These are phyloP conservation scores for Polylopha cassiicola DNA, from an alignment of 2,888 invertebrate species.

Conservation along the genomic window DNA sequence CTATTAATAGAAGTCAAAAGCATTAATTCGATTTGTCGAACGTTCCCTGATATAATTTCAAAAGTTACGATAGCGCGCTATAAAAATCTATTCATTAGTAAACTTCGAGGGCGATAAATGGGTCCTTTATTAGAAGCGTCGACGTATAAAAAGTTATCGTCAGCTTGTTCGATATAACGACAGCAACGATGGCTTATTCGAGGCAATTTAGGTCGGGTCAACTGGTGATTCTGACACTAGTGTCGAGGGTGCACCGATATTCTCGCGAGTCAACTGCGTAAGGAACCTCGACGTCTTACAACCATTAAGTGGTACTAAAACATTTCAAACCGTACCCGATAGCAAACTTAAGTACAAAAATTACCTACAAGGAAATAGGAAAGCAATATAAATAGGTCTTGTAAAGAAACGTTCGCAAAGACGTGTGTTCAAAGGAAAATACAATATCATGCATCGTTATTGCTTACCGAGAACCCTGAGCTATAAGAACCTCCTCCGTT, in stretches of 20 bases:
- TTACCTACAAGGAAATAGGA: too few relatives aligned
- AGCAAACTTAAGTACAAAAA: too few relatives aligned
- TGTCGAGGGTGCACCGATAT: conserved; percentile 32
- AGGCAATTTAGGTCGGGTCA: conserved; percentile 63
- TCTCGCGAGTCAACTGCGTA: conserved; percentile 6
- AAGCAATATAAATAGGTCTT: too few relatives aligned
- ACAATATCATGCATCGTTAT: too few relatives aligned
- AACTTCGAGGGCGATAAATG: conserved; percentile 37
- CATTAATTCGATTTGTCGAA: too few relatives aligned
- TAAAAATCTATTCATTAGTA: conserved; percentile 15
- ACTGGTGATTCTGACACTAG: conserved; percentile 49
- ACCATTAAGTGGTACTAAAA: too few relatives aligned
- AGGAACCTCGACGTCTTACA: too few relatives aligned
- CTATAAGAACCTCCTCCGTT: too few relatives aligned
- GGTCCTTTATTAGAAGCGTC: conserved; percentile 35
- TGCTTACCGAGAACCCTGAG: too few relatives aligned
- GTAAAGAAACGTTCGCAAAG: too few relatives aligned
- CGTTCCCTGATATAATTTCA: conserved; percentile 2
- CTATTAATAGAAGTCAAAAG: conserved; percentile 17
- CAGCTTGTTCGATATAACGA: conserved; percentile 53
- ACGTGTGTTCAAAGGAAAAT: too few relatives aligned
- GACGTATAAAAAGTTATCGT: conserved; percentile 42
- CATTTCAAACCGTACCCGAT: too few relatives aligned
- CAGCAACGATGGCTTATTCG: conserved; percentile 49
- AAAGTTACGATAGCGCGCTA: conserved; percentile 10